These are phyloP conservation scores for Isoperla grammatica DNA, from an alignment of 2,888 invertebrate genomes.

Conservation along the genomic window DNA sequence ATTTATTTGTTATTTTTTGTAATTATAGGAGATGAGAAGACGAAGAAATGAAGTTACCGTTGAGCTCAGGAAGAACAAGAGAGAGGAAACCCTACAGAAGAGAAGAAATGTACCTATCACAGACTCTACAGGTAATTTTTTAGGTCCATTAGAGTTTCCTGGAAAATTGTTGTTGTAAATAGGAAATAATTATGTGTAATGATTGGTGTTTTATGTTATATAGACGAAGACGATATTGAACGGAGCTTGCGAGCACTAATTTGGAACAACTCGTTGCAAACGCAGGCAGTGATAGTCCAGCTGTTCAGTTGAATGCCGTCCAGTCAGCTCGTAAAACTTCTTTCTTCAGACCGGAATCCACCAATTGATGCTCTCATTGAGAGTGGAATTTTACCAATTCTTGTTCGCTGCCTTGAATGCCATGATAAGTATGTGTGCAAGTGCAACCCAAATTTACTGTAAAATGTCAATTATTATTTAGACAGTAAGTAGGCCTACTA, in stretches of 20 bases:
- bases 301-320: constrained; percentile 81
- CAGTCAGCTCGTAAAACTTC: constrained; percentile 91
- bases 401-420: constrained; percentile 82
- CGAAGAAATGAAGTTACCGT: constrained; percentile 94
- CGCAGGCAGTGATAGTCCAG: constrained; percentile 76
- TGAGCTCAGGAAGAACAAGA: constrained; percentile 95
- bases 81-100: constrained; percentile 94
- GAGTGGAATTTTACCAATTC: constrained; percentile 90
- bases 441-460: no score
- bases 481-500: no score
- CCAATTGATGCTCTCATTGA: constrained; percentile 94
- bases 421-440: constrained; percentile 64
- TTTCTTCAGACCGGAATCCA: constrained; percentile 97
- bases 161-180: background rate
- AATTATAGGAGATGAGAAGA: constrained; percentile 92
- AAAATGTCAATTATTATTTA: no score
- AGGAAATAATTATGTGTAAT: background rate
- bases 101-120: constrained; percentile 88
- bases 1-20: constrained; percentile 25
- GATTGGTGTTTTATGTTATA: constrained; percentile 25
- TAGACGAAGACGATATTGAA: constrained; percentile 70
- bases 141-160: background rate
- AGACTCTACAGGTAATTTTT: constrained; percentile 64
- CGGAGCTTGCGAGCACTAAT: constrained; percentile 64
- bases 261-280: constrained; percentile 80